A percentile compares a stretch with the other conserved stretches of the same genome.
These are phyloP conservation scores for Peromyscus aztecus DNA, from an alignment of 2,797 vertebrate species.

Conservation along the genomic window DNA sequence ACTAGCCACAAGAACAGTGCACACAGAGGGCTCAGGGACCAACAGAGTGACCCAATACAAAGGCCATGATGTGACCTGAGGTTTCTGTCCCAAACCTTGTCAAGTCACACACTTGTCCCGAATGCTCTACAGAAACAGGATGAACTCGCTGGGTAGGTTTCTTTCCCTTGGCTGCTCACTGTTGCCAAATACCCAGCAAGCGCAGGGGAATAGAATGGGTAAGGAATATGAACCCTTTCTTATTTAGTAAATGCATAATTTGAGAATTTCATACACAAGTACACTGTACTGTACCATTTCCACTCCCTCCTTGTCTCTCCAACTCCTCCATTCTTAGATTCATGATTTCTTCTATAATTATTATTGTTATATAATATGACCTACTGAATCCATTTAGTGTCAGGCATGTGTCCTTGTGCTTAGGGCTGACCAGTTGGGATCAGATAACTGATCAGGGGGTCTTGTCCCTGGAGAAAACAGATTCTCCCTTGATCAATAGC, in stretches of 20 bases:
- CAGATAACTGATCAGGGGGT: background rate
- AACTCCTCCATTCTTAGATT: too few species aligned
- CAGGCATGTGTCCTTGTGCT: background rate
- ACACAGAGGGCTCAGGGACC: background rate
- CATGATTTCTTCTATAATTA: background rate
- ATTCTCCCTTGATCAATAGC: background rate
- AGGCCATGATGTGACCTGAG: background rate
- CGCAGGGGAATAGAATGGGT: background rate
- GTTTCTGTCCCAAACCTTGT: background rate
- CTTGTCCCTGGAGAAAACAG: background rate
- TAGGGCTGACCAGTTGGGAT: too few species aligned
- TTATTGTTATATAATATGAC: background rate
- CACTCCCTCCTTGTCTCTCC: background rate
- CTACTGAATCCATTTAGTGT: background rate
- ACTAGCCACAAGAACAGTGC: background rate
- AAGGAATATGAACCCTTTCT: background rate
- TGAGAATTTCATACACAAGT: background rate
- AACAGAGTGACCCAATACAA: background rate
- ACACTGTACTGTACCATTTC: too few species aligned
- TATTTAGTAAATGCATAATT: background rate
- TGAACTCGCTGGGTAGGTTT: slow-evolving; percentile 58
- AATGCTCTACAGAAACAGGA: slow-evolving; percentile 56
- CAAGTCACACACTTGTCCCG: background rate
- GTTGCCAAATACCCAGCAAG: slow-evolving; percentile 12
- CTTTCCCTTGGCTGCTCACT: background rate